phyloP scores from a whole-genome alignment of 2,888 invertebrate genomes.

The Drosophila nigricruria region DNA sequence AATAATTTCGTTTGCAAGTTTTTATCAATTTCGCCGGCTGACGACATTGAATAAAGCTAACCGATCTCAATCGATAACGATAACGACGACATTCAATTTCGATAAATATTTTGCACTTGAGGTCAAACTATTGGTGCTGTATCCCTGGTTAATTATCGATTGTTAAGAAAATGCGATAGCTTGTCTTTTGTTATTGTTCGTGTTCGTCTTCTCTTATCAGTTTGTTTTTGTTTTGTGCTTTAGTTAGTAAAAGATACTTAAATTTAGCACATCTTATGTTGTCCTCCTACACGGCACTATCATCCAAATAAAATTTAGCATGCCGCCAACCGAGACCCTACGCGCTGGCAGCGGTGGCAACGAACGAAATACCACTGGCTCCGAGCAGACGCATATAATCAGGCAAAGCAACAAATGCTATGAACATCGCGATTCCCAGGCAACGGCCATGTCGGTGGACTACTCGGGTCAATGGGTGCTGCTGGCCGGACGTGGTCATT shows the following conservation, averaged over 20 bases:
- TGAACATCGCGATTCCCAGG: conserved; percentile 95
- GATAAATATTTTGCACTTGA: no score
- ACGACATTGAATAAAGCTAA: neutral
- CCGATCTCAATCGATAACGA: neutral
- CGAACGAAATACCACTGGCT: conserved; percentile 36
- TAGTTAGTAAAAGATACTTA: conserved; percentile 38
- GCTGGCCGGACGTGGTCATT: conserved; percentile 92
- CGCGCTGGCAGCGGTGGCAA: conserved; percentile 61
- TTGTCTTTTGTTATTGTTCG: conserved; percentile 36
- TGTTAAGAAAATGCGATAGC: conserved; percentile 26
- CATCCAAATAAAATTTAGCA: conserved; percentile 28
- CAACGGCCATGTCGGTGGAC: conserved; percentile 95
- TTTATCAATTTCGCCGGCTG: neutral
- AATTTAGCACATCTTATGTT: conserved; percentile 38
- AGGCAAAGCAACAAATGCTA: conserved; percentile 83
- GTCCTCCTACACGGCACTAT: conserved; percentile 2
- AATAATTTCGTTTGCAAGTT: neutral
- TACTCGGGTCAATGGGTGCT: conserved; percentile 92
- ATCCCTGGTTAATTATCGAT: conserved; percentile 31
- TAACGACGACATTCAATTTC: neutral
- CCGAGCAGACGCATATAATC: conserved; percentile 78
- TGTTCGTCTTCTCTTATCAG: conserved; percentile 55
- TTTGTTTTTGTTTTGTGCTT: conserved; percentile 48
- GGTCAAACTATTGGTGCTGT: neutral
- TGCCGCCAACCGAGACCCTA: conserved; percentile 77